Evolutionary conservation across 1,140 invertebrate genomes (phyloP).

Genomic region (Drosophila sucinea): DNA sequence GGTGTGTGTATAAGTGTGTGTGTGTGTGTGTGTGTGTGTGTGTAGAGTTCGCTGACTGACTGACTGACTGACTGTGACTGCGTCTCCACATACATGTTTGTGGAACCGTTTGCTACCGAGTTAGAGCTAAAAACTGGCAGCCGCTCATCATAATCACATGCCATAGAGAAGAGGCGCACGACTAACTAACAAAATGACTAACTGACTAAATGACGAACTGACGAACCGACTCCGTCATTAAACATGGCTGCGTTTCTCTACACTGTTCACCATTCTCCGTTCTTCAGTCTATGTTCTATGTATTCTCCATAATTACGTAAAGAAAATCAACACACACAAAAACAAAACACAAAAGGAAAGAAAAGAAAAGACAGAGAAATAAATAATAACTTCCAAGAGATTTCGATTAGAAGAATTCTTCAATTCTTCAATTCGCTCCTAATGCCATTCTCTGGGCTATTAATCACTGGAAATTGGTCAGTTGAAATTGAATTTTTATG

Average conservation of each 20-base stretch:
- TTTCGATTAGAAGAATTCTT: conserved; percentile 11
- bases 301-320: conserved; percentile 33
- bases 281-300: conserved; percentile 22
- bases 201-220: not conserved
- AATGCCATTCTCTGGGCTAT: conserved; percentile 33
- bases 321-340: conserved; percentile 6
- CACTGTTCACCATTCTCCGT: not conserved
- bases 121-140: conserved; percentile 25
- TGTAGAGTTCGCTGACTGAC: conserved; percentile 71
- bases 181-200: not conserved
- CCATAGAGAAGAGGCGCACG: conserved; percentile 26
- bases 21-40: conserved; percentile 29
- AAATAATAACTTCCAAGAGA: conserved; percentile 10
- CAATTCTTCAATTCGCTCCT: conserved; percentile 14
- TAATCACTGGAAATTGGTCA: conserved; percentile 64
- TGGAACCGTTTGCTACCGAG: conserved; percentile 57
- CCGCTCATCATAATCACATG: conserved; percentile 55
- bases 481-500: conserved; percentile 72
- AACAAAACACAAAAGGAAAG: no score
- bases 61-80: conserved; percentile 56
- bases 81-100: conserved; percentile 20
- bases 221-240: conserved; percentile 41
- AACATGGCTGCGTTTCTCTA: conserved; percentile 44
- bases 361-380: not conserved
- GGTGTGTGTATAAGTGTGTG: not conserved